A percentile compares a stretch with the other conserved stretches of the same genome.
phyloP scores from a whole-genome alignment of 1,140 invertebrate species.

The Nasonia giraulti region DNA sequence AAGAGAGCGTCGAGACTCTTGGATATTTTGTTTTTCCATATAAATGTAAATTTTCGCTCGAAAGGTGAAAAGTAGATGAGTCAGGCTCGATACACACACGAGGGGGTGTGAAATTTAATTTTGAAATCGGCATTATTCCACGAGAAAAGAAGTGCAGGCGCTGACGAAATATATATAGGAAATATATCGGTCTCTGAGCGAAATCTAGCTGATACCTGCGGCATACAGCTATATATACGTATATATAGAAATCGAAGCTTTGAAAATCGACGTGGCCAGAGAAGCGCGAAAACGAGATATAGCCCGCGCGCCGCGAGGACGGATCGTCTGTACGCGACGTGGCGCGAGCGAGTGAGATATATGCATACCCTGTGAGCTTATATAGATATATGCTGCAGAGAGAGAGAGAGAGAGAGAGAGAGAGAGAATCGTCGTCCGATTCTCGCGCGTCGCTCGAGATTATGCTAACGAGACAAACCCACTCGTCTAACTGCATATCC shows the following conservation, averaged over 20 bases:
- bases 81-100: not conserved
- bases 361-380: not conserved
- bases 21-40: not conserved
- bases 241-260: constrained; percentile 13
- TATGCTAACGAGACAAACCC: constrained; percentile 68
- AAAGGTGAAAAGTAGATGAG: not conserved
- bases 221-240: not conserved
- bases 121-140: not conserved
- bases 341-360: no score
- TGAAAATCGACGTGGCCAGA: constrained; percentile 9
- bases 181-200: not conserved
- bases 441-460: constrained; percentile 61
- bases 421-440: constrained; percentile 52
- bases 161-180: not conserved
- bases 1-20: not conserved
- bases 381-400: not conserved
- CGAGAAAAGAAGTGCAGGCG: not conserved
- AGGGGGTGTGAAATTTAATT: not conserved
- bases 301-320: not conserved
- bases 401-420: not conserved
- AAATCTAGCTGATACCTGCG: not conserved
- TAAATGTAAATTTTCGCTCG: not conserved
- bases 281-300: constrained; percentile 24
- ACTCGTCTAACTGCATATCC: constrained; percentile 33
- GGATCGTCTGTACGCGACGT: constrained; percentile 28